Evolutionary conservation across 2,797 vertebrate genomes (phyloP), one percentile per base, ranked within the genome.

Genomic region (Morus bassanus): DNA sequence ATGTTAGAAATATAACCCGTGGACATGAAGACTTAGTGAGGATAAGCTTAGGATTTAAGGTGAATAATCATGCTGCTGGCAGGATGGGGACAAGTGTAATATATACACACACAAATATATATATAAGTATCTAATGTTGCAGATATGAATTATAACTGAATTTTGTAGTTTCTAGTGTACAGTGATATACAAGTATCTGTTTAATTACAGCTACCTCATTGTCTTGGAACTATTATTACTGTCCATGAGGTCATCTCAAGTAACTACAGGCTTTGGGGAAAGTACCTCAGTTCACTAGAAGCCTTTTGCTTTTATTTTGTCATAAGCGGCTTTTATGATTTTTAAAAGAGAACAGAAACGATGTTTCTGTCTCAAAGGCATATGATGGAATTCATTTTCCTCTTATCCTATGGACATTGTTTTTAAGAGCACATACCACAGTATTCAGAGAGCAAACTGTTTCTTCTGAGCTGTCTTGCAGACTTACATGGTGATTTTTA

Each of bases 141-240:
- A 13, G 18, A 5, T 53, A 7, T 21, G 28, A 57, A 10, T 21
- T 45, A 2, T 14, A 73, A 48, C 13, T 53, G 59, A 41, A 30
- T 82, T 79, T 78, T 51, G 10, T 23, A 6, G 12, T 8, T 89
- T 83, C 45, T 69, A 48, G 43, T 72, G 50, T 30, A 25, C 50
- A 18, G 1, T 30, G 61, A 27, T 11, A 45, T 18, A 53, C 2
- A 18, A 72, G 72, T 70, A 93, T 46, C 57, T 74, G n/a, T 79
- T 73, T 91, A 95, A 97, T 85, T 95, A 73, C 67, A 96, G 10
- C 37, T 54, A 33, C 51, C 78, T 86, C 17, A 8, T 83, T 94
- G 69, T 84, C 59, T 90, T 91, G 73, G 33, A 93, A 85, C 56
- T 78, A 11, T 80, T 85, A 50, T 73, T 95, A 43, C 70, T 83